These are phyloP conservation scores for Lophura swinhoii DNA, from an alignment of 2,797 vertebrate genomes.

Conservation along the genomic window DNA sequence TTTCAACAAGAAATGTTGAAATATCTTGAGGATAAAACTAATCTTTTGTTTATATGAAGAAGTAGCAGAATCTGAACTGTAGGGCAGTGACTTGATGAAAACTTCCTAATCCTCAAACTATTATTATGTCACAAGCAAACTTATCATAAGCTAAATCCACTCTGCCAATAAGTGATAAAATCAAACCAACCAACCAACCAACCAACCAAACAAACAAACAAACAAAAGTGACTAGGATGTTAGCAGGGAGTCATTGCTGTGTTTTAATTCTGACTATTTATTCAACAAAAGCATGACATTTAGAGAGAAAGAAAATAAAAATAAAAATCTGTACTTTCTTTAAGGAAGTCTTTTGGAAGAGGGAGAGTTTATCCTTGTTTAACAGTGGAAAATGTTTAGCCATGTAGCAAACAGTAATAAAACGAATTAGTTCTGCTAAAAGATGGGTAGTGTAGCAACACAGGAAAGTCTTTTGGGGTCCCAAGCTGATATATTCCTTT, in stretches of 20 bases:
- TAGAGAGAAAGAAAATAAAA: neutral
- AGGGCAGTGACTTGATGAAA: neutral
- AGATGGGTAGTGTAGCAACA: neutral
- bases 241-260: neutral
- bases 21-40: neutral
- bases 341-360: neutral
- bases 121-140: neutral
- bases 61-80: too few relatives aligned
- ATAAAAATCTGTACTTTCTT: neutral
- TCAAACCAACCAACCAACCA: too few relatives aligned
- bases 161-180: neutral
- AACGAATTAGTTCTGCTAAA: neutral
- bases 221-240: neutral
- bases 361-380: neutral
- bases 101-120: neutral
- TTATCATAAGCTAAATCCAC: neutral
- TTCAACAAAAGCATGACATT: neutral
- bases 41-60: neutral
- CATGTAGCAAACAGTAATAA: rapidly evolving
- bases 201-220: neutral
- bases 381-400: neutral
- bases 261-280: neutral
- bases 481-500: neutral
- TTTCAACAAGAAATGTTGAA: neutral
- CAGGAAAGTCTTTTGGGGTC: neutral